Percentiles rank a stretch among this genome's conserved stretches.
These are phyloP conservation scores for Polydrusus cervinus DNA, from an alignment of 2,888 invertebrate genomes.

Conservation along the genomic window DNA sequence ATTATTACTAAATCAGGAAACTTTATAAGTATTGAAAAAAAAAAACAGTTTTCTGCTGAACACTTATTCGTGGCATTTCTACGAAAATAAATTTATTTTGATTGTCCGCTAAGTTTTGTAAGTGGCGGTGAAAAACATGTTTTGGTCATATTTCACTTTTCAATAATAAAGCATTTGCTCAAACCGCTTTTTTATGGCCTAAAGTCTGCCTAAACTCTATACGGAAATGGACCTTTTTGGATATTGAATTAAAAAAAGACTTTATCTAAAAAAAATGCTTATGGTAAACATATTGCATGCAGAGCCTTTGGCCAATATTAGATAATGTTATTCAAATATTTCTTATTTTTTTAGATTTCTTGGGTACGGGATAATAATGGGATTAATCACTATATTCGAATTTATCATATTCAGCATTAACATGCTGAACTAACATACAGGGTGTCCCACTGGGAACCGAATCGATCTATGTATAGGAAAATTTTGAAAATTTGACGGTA, in stretches of 20 bases:
- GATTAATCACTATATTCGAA: too few relatives aligned
- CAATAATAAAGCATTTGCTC: constrained; percentile 14
- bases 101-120: constrained; percentile 39
- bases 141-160: constrained; percentile 47
- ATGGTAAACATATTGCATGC: too few relatives aligned
- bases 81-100: constrained; percentile 30
- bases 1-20: constrained; percentile 24
- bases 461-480: too few relatives aligned
- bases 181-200: not conserved
- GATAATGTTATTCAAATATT: too few relatives aligned
- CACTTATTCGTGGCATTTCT: constrained; percentile 3
- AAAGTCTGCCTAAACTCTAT: not conserved
- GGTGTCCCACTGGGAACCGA: too few relatives aligned
- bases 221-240: not conserved
- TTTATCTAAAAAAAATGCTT: not conserved
- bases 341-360: too few relatives aligned
- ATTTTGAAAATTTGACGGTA: too few relatives aligned
- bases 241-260: not conserved
- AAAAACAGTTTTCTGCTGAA: constrained; percentile 19
- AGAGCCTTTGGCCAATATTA: too few relatives aligned
- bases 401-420: too few relatives aligned
- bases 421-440: too few relatives aligned
- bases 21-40: constrained; percentile 25
- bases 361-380: too few relatives aligned
- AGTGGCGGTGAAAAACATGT: constrained; percentile 45